Evolutionary conservation across 2,888 invertebrate species (phyloP).

Genomic region (Clitarchus hookeri): DNA sequence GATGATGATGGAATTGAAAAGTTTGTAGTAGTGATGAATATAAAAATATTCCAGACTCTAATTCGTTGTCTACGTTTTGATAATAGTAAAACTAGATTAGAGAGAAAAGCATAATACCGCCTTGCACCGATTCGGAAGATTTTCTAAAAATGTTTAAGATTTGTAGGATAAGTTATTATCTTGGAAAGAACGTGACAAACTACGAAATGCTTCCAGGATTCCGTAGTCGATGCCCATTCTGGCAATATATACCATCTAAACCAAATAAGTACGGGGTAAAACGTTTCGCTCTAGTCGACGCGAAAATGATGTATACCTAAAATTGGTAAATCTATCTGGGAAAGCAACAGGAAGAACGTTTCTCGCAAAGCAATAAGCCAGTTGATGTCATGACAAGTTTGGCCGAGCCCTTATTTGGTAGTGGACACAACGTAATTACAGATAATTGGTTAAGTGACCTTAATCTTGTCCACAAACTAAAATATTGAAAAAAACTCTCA

Average conservation of each 20-base stretch:
- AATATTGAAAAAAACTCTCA: constrained; percentile 34
- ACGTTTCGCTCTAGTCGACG: constrained; percentile 44
- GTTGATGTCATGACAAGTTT: constrained; percentile 41
- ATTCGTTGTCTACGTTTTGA: constrained; percentile 20
- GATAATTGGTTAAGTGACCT: constrained; percentile 41
- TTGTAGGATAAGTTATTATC: constrained; percentile 40
- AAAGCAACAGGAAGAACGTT: constrained; percentile 43
- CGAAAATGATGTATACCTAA: constrained; percentile 37
- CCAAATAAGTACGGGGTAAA: constrained; percentile 48
- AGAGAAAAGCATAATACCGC: constrained; percentile 42
- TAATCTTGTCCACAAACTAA: constrained; percentile 33
- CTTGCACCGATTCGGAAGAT: constrained; percentile 46
- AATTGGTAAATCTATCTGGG: constrained; percentile 44
- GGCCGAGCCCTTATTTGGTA: constrained; percentile 38
- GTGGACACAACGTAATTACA: constrained; percentile 38
- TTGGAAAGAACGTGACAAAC: constrained; percentile 28
- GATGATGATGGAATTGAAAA: constrained; percentile 47
- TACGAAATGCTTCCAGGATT: constrained; percentile 41
- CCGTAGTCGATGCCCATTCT: constrained; percentile 43
- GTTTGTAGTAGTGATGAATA: constrained; percentile 46
- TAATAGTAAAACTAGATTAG: not conserved
- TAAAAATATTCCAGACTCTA: constrained; percentile 46
- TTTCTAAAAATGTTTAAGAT: too few species aligned
- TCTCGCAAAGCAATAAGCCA: constrained; percentile 38
- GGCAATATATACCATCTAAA: constrained; percentile 49